phyloP scores from a whole-genome alignment of 2,888 invertebrate species.

The Ecliptopera silaceata region DNA sequence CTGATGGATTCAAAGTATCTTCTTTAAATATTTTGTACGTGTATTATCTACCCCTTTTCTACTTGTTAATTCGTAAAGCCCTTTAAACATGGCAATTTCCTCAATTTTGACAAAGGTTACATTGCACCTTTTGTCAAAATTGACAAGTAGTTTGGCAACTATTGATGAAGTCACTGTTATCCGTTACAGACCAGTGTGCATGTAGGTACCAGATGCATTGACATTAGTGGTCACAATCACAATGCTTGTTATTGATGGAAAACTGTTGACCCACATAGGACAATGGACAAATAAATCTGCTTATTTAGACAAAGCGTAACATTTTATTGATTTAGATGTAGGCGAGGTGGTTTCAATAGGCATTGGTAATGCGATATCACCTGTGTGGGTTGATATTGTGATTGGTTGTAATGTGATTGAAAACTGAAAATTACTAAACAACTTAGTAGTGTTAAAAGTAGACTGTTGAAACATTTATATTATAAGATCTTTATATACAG shows the following conservation, averaged over 20 bases:
- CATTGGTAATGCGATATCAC: constrained; percentile 33
- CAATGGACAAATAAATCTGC: constrained; percentile 74
- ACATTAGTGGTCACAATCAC: constrained; percentile 47
- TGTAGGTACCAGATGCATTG: constrained; percentile 41
- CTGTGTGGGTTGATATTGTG: constrained; percentile 18
- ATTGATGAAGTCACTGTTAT: constrained; percentile 3
- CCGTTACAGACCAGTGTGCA: constrained; percentile 22
- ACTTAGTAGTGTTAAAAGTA: no score
- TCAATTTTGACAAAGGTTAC: background rate
- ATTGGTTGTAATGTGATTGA: no score
- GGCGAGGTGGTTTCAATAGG: constrained; percentile 43
- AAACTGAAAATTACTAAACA: background rate
- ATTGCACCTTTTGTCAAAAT: no score
- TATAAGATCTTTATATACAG: no score
- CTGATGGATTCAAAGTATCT: no score
- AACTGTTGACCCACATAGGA: constrained; percentile 70
- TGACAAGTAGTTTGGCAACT: background rate
- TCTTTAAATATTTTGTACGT: no score
- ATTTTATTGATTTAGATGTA: constrained; percentile 42
- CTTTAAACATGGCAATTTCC: background rate
- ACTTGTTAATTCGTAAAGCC: no score
- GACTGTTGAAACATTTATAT: no score
- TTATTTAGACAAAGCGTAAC: constrained; percentile 35
- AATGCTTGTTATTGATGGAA: constrained; percentile 58
- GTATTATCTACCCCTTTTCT: no score